Evolutionary conservation across 1,140 invertebrate species (phyloP), one percentile per base, ranked within the genome.

Genomic region (Drosophila murphyi): DNA sequence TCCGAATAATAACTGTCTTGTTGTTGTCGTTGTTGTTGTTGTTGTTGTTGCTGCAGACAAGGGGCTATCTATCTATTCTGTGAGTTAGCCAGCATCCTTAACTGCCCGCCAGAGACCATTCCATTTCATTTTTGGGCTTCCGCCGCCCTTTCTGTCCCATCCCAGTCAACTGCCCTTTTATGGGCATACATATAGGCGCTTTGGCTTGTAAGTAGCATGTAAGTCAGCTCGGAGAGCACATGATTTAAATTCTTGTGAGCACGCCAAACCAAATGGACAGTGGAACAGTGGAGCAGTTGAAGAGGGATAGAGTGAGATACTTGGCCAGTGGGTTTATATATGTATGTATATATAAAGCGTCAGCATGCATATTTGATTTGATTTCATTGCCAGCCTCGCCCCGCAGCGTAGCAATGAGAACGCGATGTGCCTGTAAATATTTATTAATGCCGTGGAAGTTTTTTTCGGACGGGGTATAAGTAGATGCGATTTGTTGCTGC

Each of bases 171-270:
- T 28, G 34, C 32, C 34, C 34, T 28, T 83, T 88, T 78, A 89
- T 80, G 75, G 74, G 80, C 80, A 72, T 72, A 68, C 67, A 78
- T 85, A 89, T 89, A 88, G 83, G 82, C 82, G 79, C 82, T 88
- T 87, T 88, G 80, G 82, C 72, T 88, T 87, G 82, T 87, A 87
- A 87, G 82, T 87, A 88, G 83, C 80, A 64, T 88, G 82, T 87
- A 87, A 87, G 82, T 88, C 82, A 72, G 60, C 43, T 32, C 56
- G 37, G 43, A 56, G 60, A 71, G 72, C 50, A 62, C 69, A 89
- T 88, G 85, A 88, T 88, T 88, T 88, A 88, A 88, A 88, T 88
- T 88, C 85, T 81, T 88, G 85, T 81, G 86, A 74, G 85, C 85
- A 88, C 85, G 60, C 80, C 77, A 69, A 65, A 48, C 39, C 41